phyloP scores from a whole-genome alignment of 2,888 invertebrate species.

The Seladonia tumulorum region DNA sequence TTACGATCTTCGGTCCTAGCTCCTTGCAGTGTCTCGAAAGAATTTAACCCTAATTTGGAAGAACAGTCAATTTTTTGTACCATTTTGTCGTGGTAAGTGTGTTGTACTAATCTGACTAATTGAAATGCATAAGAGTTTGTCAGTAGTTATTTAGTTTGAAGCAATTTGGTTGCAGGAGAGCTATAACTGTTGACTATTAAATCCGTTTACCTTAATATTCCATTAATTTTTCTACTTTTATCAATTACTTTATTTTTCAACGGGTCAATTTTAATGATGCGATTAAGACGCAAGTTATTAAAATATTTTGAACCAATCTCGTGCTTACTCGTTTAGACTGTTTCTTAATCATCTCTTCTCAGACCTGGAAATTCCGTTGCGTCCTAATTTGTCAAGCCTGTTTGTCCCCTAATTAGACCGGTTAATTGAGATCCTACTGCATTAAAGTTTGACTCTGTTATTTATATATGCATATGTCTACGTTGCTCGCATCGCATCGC shows the following conservation, averaged over 20 bases:
- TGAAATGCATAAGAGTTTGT: neutral
- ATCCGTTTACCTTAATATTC: neutral
- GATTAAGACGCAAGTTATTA: neutral
- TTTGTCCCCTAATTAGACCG: slow-evolving; percentile 1
- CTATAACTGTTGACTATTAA: too few species aligned
- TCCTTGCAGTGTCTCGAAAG: neutral
- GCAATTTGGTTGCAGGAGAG: neutral
- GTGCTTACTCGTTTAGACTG: neutral
- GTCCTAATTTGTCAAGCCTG: neutral
- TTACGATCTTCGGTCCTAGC: neutral
- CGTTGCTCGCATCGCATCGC: neutral
- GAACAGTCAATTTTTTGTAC: too few species aligned
- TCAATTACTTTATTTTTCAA: neutral
- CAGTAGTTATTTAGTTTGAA: too few species aligned
- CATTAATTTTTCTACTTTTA: neutral
- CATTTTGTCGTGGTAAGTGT: too few species aligned
- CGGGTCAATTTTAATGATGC: neutral
- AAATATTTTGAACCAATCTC: neutral
- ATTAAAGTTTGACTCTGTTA: slow-evolving; percentile 3
- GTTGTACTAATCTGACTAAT: too few species aligned
- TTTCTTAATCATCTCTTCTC: neutral
- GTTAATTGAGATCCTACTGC: slow-evolving; percentile 8
- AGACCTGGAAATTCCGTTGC: neutral
- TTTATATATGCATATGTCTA: neutral
- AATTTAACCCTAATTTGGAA: neutral